A percentile compares a stretch with the other conserved stretches of the same genome.
phyloP scores from a whole-genome alignment of 2,797 vertebrate species.

The Emydoidea blandingii region DNA sequence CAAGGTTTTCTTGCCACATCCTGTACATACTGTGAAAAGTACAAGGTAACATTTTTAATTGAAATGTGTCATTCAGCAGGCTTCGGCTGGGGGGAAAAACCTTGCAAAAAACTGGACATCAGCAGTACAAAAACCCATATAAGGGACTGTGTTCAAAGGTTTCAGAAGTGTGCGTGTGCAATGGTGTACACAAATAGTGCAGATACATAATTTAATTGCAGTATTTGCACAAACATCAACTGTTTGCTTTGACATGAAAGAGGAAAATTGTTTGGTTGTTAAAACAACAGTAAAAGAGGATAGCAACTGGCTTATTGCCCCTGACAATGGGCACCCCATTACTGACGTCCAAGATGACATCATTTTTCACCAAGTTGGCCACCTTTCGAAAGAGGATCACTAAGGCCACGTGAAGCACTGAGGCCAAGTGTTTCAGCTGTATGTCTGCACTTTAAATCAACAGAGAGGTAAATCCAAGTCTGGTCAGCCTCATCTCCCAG shows the following conservation, averaged over 20 bases:
- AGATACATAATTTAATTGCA: constrained; percentile 29
- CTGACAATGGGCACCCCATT: not conserved
- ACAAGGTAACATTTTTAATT: constrained; percentile 40
- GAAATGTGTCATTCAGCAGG: not conserved
- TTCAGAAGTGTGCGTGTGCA: not conserved
- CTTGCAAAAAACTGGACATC: not conserved
- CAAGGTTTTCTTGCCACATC: constrained; percentile 19
- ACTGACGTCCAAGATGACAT: not conserved
- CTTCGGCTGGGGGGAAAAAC: not conserved
- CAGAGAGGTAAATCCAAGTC: too few relatives aligned
- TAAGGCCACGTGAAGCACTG: not conserved
- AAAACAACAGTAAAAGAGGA: not conserved
- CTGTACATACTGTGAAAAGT: constrained; percentile 2
- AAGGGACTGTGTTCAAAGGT: not conserved
- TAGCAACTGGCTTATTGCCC: not conserved
- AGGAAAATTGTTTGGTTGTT: not conserved
- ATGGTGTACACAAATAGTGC: not conserved
- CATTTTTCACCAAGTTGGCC: constrained; percentile 14
- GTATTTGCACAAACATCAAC: not conserved
- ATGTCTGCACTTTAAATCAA: constrained; percentile 6
- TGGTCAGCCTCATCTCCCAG: constrained; percentile 7
- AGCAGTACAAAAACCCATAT: not conserved
- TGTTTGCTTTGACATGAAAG: not conserved
- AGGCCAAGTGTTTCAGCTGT: not conserved
- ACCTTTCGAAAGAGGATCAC: not conserved